phyloP scores from a whole-genome alignment of 1,140 invertebrate species.

The Pseudomyrmex flavicornis region DNA sequence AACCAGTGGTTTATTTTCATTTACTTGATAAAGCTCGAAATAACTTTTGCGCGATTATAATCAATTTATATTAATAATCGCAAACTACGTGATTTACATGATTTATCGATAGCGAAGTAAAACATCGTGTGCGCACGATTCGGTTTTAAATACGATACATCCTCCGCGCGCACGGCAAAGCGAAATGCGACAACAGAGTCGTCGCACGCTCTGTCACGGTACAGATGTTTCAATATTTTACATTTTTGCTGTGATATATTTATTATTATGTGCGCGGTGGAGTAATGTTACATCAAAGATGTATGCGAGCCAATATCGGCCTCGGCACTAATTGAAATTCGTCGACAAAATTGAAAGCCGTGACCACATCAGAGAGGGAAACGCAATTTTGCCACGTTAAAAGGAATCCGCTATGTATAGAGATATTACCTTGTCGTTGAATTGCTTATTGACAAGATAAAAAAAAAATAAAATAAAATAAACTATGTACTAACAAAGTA shows the following conservation, averaged over 20 bases:
- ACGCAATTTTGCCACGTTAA: slow-evolving; percentile 66
- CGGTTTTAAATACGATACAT: no score
- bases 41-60: not conserved
- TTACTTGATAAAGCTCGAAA: not conserved
- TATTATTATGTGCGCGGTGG: not conserved
- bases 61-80: not conserved
- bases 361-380: slow-evolving; percentile 61
- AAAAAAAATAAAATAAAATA: not conserved
- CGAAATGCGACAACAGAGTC: not conserved
- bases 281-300: slow-evolving; percentile 30
- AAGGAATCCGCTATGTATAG: slow-evolving; percentile 37
- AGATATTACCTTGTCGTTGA: slow-evolving; percentile 35
- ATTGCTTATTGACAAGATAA: slow-evolving; percentile 34
- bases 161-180: not conserved
- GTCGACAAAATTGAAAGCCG: slow-evolving; percentile 73
- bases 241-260: not conserved
- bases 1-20: not conserved
- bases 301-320: slow-evolving; percentile 39
- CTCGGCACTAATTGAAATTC: slow-evolving; percentile 74
- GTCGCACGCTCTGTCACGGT: no score
- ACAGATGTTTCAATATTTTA: slow-evolving; percentile 34
- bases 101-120: no score
- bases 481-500: not conserved
- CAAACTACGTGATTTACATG: not conserved
- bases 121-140: no score